Evolutionary conservation across 37 sponge, comb jelly and placozoan genomes (phyloP).

Genomic region (Amphimedon queenslandica): DNA sequence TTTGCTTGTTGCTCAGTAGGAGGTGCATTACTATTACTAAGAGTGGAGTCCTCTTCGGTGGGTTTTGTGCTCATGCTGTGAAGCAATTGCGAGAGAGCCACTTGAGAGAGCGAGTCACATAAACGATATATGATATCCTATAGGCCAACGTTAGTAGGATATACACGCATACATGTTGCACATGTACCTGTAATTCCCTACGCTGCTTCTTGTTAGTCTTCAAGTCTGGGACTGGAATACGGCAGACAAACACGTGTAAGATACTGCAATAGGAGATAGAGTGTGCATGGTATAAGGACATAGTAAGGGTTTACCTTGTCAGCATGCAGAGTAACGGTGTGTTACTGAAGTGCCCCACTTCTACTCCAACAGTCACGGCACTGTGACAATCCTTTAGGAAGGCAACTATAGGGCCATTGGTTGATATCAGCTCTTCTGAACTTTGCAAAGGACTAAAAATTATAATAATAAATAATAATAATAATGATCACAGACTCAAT

Average conservation of each 20-base stretch:
- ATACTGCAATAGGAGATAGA: constrained; percentile 23
- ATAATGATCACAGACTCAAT: neutral
- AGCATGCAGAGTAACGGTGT: constrained; percentile 58
- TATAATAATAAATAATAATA: neutral
- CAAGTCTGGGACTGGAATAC: constrained; percentile 38
- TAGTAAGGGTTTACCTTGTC: constrained; percentile 33
- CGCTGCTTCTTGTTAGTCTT: constrained; percentile 55
- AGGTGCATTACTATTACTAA: too few species aligned
- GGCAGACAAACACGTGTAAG: constrained; percentile 57
- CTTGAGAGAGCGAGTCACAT: constrained; percentile 32
- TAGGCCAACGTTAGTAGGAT: neutral
- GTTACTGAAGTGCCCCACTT: neutral
- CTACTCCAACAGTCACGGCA: neutral
- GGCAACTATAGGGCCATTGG: constrained; percentile 4
- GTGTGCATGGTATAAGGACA: neutral
- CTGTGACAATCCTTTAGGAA: constrained; percentile 35
- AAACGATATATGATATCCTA: constrained; percentile 48
- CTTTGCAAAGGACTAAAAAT: constrained; percentile 30
- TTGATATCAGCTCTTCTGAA: constrained; percentile 28
- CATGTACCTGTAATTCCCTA: constrained; percentile 49
- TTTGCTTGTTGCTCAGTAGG: too few species aligned
- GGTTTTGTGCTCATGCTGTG: too few species aligned
- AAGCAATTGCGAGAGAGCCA: neutral
- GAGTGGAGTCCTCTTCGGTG: too few species aligned
- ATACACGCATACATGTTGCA: neutral